Base-by-base conservation (phyloP, 2,888 invertebrate species). In the Patella caerulea region DNA sequence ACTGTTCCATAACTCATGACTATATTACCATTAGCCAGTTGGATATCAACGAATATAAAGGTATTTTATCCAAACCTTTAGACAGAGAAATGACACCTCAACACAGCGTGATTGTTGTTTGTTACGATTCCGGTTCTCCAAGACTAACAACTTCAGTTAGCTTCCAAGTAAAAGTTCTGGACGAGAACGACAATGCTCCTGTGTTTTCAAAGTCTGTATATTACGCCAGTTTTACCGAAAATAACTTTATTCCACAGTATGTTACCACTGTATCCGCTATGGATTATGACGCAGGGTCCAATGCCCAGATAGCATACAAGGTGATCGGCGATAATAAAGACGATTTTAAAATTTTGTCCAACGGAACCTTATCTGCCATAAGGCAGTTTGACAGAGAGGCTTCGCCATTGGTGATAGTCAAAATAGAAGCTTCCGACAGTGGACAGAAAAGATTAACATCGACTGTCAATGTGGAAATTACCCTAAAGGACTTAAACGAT, bases 151-250 rank as follows among this genome's bases (percentile, higher is more conserved):
- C 86, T 9, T 81, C 81, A 24, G 81, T 81, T 3, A 79, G 80
- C 34, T 87, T 91, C 77, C 84, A 84, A 24, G 87, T 91, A 1
- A 79, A 79, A n/a, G 83, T 98, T 2, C 93, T 96, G 77, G 98
- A 98, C 92, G 95, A 96, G 73, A 98, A 98, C 92, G 98, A 98
- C 92, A 97, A 97, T 91, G 95, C 96, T 89, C 98, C 98, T 0
- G 93, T 95, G 73, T 98, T 98, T 90, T 95, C 81, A 9, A 74
- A 83, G 45, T n/a, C 71, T 11, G 78, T 76, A 12, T 86, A 87
- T 72, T 77, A 78, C 15, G 82, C 84, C 24, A 81, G 81, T 45
- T 76, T 87, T 3, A 77, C 78, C 65, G 89, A 89, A 80, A 85
- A 87, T 72, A 86, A 84, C 29, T 71, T 75, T 17, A 78, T 80